phyloP scores from a whole-genome alignment of 2,113 vertebrate genomes.

The Otocyon megalotis region DNA sequence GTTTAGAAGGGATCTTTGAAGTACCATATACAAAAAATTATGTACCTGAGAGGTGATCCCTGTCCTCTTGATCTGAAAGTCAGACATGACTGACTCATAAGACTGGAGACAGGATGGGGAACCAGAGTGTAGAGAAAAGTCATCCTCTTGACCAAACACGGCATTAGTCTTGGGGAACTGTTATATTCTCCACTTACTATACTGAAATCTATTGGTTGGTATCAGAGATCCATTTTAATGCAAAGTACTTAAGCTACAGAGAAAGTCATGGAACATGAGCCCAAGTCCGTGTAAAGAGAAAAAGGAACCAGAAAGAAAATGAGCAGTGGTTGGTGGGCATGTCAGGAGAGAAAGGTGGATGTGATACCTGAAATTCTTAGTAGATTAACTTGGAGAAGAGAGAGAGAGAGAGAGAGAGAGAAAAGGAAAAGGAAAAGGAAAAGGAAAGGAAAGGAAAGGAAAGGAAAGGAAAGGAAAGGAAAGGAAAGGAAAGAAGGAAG shows the following conservation, averaged over 20 bases:
- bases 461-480: too few relatives aligned
- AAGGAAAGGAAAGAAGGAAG: too few relatives aligned
- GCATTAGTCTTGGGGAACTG: too few relatives aligned
- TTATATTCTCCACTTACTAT: neutral
- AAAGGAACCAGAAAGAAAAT: neutral
- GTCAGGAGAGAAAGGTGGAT: neutral
- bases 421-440: neutral
- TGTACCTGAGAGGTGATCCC: neutral
- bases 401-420: neutral
- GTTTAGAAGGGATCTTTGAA: neutral
- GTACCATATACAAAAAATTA: neutral
- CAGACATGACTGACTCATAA: neutral
- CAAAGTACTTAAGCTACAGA: neutral
- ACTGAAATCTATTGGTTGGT: neutral
- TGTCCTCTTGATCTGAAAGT: neutral
- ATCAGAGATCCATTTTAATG: neutral
- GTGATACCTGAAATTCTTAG: neutral
- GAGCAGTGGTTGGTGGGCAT: neutral
- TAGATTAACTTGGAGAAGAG: neutral
- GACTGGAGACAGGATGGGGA: neutral
- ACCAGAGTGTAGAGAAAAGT: neutral
- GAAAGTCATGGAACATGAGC: neutral
- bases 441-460: neutral
- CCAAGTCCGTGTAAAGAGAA: neutral
- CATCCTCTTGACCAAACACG: neutral